Percentiles rank a stretch among this genome's conserved stretches.
Evolutionary conservation across 2,797 vertebrate species (phyloP).

Genomic region (Chaetophractus vellerosus): DNA sequence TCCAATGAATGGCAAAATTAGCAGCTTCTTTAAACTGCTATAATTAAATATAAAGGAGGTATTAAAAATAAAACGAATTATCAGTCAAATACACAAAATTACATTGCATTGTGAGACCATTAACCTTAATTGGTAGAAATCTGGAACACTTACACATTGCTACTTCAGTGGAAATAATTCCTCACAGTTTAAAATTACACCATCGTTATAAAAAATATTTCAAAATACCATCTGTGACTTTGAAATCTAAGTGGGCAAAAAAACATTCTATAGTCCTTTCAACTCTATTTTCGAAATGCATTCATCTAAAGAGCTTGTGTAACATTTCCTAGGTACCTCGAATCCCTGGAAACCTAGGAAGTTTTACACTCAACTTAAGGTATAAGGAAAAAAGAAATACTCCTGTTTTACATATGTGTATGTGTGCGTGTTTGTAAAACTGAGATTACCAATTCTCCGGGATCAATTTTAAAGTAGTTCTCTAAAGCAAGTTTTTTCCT

Average conservation of each 20-base stretch:
- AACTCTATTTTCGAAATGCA: background rate
- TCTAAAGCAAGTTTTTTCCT: constrained; percentile 22
- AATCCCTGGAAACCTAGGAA: background rate
- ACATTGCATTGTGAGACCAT: background rate
- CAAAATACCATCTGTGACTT: constrained; percentile 10
- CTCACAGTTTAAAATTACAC: constrained; percentile 56
- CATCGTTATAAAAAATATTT: constrained; percentile 52
- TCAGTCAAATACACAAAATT: constrained; percentile 41
- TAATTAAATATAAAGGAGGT: constrained; percentile 58
- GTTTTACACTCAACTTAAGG: background rate
- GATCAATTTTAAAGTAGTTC: constrained; percentile 3
- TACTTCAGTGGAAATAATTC: background rate
- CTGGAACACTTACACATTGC: constrained; percentile 36
- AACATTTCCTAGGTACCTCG: background rate
- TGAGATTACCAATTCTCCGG: background rate
- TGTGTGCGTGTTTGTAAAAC: background rate
- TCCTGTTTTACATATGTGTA: background rate
- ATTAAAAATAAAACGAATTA: constrained; percentile 69
- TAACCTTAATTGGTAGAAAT: constrained; percentile 39
- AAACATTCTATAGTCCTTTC: constrained; percentile 17
- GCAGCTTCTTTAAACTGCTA: background rate
- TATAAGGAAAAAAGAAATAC: background rate
- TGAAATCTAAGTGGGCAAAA: constrained; percentile 34
- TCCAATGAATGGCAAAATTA: background rate
- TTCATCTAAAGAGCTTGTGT: constrained; percentile 11